Evolutionary conservation across 2,113 vertebrate genomes (phyloP), one percentile per base, ranked within the genome.

Genomic region (Stegastes partitus): DNA sequence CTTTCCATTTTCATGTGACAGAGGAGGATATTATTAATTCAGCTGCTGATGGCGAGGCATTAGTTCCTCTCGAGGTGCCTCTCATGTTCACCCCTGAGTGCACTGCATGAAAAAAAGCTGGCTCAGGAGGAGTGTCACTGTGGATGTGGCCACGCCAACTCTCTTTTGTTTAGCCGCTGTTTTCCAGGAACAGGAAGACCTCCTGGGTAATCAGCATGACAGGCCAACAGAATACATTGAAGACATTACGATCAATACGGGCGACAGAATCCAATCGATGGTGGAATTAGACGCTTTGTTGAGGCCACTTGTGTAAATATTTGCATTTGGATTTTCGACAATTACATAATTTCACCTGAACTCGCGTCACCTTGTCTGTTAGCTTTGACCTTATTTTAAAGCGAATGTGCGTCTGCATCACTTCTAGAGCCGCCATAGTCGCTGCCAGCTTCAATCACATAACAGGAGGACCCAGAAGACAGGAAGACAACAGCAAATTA

Each of bases 41-140:
- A 57, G 77, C 63, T 89, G 84, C 80, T 82, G 74, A 79, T 64
- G 51, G 57, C 16, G 49, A 14, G 50, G 77, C 77, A 89, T 92
- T 88, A 90, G 84, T 87, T 86, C 83, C 81, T 55, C 65, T 39
- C 59, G 72, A 66, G 68, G 59, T 83, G 71, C 31, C 8, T 7
- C 39, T 42, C 2, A 2, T 14, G 39, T 34, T 34, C n/a, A 34
- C 9, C 34, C 34, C 9, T 34, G 34, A 5, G 9, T 42, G 39
- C 47, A 28, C 61, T 21, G 72, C 57, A 74, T 7, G 39, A 37
- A 57, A 68, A 74, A 68, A 74, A 68, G 67, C 62, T 74, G 47
- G 57, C 58, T 70, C 45, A 45, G 77, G 55, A 31, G 62, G 42
- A 77, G 49, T 45, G 45, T 25, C 44, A 22, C 25, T 50, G 62